A percentile compares a stretch with the other conserved stretches of the same genome.
phyloP scores from a whole-genome alignment of 2,888 invertebrate genomes.

The Ochlodes sylvanus region DNA sequence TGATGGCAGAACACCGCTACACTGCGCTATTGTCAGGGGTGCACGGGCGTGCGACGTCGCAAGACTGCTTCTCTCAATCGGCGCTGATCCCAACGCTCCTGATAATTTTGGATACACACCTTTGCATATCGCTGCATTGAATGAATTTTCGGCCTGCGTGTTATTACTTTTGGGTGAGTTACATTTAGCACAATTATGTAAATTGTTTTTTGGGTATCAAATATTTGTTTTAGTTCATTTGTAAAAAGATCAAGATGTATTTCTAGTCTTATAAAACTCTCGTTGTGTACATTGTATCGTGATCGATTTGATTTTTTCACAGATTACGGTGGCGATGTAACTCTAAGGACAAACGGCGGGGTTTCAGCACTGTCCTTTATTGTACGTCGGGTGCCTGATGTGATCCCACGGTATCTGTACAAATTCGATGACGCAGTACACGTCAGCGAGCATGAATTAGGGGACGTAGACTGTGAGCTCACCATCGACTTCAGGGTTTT shows the following conservation, averaged over 20 bases:
- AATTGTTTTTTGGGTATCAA: too few relatives aligned
- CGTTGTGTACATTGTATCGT: neutral
- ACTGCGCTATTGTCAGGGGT: constrained; percentile 92
- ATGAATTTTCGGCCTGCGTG: constrained; percentile 92
- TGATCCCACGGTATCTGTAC: constrained; percentile 88
- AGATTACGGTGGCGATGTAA: constrained; percentile 93
- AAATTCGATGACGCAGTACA: constrained; percentile 91
- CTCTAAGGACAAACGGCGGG: constrained; percentile 91
- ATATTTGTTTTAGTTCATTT: too few relatives aligned
- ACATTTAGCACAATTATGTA: neutral
- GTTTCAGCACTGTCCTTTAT: constrained; percentile 92
- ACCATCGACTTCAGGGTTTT: constrained; percentile 85
- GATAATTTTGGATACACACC: constrained; percentile 94
- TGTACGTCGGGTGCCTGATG: constrained; percentile 93
- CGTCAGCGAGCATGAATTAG: constrained; percentile 93
- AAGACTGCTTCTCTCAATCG: constrained; percentile 86
- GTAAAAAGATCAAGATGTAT: too few relatives aligned
- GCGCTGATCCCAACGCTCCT: constrained; percentile 90
- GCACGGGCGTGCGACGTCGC: constrained; percentile 90
- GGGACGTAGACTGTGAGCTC: constrained; percentile 94
- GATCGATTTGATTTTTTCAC: constrained; percentile 12
- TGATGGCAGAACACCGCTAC: constrained; percentile 91
- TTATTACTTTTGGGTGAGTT: constrained; percentile 86
- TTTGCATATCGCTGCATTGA: constrained; percentile 92
- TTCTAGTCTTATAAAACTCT: too few relatives aligned